These are phyloP conservation scores for Zingel zingel DNA, from an alignment of 2,113 vertebrate species.

Conservation along the genomic window DNA sequence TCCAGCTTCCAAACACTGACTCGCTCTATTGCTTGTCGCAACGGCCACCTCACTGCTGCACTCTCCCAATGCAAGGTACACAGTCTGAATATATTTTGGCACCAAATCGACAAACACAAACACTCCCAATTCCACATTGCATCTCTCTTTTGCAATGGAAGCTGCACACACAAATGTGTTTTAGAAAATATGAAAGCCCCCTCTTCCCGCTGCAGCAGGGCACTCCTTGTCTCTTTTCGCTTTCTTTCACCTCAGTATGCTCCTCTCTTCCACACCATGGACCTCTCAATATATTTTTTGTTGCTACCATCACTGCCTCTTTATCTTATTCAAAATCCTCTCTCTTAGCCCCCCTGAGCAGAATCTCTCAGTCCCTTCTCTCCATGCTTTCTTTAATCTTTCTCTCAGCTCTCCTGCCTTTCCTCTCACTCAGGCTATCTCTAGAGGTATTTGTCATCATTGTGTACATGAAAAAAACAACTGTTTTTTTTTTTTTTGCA, in stretches of 20 bases:
- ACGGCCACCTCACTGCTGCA: slow-evolving; percentile 17
- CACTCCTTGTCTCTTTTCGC: slow-evolving; percentile 21
- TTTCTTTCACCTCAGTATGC: slow-evolving; percentile 39
- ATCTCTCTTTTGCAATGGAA: slow-evolving; percentile 28
- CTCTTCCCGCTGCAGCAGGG: slow-evolving; percentile 37
- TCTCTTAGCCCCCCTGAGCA: slow-evolving; percentile 21
- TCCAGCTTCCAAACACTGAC: slow-evolving; percentile 36
- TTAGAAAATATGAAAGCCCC: slow-evolving; percentile 42
- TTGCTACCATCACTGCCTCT: slow-evolving; percentile 28
- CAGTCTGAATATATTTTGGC: slow-evolving; percentile 21
- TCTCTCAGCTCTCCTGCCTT: slow-evolving; percentile 50
- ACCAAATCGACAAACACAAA: slow-evolving; percentile 21
- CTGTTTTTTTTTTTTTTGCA: too few species aligned
- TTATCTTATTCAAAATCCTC: slow-evolving; percentile 54
- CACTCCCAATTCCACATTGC: slow-evolving; percentile 14
- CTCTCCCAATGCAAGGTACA: slow-evolving; percentile 11
- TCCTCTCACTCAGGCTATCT: slow-evolving; percentile 50
- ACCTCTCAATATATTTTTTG: slow-evolving; percentile 23
- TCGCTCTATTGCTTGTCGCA: slow-evolving; percentile 25
- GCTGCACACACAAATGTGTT: slow-evolving; percentile 58
- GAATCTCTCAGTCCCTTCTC: slow-evolving; percentile 30
- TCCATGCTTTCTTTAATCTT: slow-evolving; percentile 23
- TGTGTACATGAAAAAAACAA: slow-evolving; percentile 6
- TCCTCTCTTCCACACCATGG: slow-evolving; percentile 27
- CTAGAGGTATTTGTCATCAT: slow-evolving; percentile 59